Percentiles rank a stretch among this genome's conserved stretches.
phyloP scores from a whole-genome alignment of 2,888 invertebrate species.

The Chaetoderma sp. region DNA sequence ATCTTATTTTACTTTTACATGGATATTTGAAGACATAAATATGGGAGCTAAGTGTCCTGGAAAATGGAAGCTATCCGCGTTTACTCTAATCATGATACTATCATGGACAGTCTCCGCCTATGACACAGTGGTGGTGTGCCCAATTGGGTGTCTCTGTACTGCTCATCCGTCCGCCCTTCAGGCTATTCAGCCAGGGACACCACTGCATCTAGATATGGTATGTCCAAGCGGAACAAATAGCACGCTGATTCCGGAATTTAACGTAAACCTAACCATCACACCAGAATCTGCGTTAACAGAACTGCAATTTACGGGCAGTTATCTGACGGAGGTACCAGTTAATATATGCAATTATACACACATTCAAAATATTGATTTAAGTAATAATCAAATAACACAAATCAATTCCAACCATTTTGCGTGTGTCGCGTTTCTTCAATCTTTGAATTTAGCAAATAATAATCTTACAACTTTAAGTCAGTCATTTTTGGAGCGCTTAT shows the following conservation, averaged over 20 bases:
- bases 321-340: neutral
- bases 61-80: no score
- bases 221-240: neutral
- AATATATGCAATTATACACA: neutral
- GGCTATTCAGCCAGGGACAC: neutral
- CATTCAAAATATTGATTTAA: constrained; percentile 3
- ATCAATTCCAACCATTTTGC: neutral
- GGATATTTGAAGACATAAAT: no score
- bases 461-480: neutral
- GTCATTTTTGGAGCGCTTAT: neutral
- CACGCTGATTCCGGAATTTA: neutral
- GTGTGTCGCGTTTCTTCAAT: neutral
- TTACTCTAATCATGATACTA: no score
- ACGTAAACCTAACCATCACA: no score
- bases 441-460: neutral
- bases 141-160: neutral
- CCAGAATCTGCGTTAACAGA: neutral
- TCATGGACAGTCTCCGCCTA: no score
- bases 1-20: no score
- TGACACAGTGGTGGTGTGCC: neutral
- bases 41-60: no score
- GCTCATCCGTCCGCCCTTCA: neutral
- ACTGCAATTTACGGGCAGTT: constrained; percentile 3
- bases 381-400: constrained; percentile 2
- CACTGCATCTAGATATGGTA: neutral